Percentiles rank a stretch among this genome's conserved stretches.
Evolutionary conservation across 2,888 invertebrate species (phyloP).

Genomic region (Mimas tiliae): DNA sequence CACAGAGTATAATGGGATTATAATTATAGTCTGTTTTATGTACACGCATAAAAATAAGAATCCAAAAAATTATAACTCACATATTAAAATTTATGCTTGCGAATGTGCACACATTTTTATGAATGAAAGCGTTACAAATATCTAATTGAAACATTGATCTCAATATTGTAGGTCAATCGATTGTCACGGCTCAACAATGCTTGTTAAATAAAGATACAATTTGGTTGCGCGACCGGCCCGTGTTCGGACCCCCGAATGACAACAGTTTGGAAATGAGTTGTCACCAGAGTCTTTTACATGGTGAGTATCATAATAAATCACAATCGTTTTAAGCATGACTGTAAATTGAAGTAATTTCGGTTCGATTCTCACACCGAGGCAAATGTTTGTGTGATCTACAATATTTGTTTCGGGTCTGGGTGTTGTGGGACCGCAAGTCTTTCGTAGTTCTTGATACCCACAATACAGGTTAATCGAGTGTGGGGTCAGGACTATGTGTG

Average conservation of each 20-base stretch:
- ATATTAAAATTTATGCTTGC: not conserved
- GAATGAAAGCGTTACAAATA: slow-evolving; percentile 24
- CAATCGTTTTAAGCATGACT: not conserved
- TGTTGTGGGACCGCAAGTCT: no score
- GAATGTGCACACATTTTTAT: slow-evolving; percentile 10
- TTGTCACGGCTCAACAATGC: slow-evolving; percentile 80
- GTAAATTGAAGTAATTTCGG: no score
- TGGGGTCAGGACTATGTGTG: no score
- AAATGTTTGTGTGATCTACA: no score
- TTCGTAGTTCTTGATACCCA: no score
- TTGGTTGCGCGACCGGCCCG: slow-evolving; percentile 77
- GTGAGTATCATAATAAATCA: slow-evolving; percentile 49
- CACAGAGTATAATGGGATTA: no score
- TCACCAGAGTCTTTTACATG: slow-evolving; percentile 78
- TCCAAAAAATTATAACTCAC: not conserved
- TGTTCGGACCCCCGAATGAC: slow-evolving; percentile 71
- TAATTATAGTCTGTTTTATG: not conserved
- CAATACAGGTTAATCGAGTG: no score
- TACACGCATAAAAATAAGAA: not conserved
- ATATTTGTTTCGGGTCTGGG: no score
- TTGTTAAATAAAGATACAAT: slow-evolving; percentile 82
- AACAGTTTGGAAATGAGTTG: slow-evolving; percentile 70
- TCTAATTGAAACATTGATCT: slow-evolving; percentile 63
- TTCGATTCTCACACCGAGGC: no score
- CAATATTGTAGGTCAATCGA: slow-evolving; percentile 76